Conservation (phyloP, 2,888 invertebrate genomes). For the Graphium colonna region DNA sequence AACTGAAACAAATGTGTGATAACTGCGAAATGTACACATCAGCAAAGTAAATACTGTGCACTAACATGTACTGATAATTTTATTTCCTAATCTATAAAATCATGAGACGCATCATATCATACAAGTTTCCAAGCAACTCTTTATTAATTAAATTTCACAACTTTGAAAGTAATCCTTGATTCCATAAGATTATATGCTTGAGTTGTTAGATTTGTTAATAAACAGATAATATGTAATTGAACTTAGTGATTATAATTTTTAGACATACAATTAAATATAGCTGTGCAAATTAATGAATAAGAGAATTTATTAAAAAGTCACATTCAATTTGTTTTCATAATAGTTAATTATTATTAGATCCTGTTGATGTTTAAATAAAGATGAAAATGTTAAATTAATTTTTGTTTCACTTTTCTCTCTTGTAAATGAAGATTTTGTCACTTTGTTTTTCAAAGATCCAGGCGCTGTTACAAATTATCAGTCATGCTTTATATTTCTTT, state of each 20-base stretch:
- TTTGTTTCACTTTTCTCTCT: conserved; percentile 5
- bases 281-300: conserved; percentile 35
- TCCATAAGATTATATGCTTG: neutral
- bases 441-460: too few relatives aligned
- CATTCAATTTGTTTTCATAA: conserved; percentile 38
- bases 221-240: conserved; percentile 23
- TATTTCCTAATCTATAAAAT: conserved; percentile 25
- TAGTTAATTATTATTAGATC: conserved; percentile 40
- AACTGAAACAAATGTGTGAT: conserved; percentile 27
- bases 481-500: too few relatives aligned
- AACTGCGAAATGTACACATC: conserved; percentile 3
- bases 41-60: conserved; percentile 17
- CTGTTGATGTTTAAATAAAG: conserved; percentile 44
- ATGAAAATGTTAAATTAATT: conserved; percentile 32
- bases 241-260: conserved; percentile 29
- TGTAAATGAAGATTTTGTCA: too few relatives aligned
- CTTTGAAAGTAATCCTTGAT: neutral
- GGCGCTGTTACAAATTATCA: too few relatives aligned
- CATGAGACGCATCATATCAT: conserved; percentile 37
- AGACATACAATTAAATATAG: conserved; percentile 32
- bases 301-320: conserved; percentile 37
- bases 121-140: conserved; percentile 32
- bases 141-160: conserved; percentile 6
- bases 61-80: conserved; percentile 18
- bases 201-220: conserved; percentile 3